Conservation (phyloP, 2,797 vertebrate genomes). For the Brotula barbata region DNA sequence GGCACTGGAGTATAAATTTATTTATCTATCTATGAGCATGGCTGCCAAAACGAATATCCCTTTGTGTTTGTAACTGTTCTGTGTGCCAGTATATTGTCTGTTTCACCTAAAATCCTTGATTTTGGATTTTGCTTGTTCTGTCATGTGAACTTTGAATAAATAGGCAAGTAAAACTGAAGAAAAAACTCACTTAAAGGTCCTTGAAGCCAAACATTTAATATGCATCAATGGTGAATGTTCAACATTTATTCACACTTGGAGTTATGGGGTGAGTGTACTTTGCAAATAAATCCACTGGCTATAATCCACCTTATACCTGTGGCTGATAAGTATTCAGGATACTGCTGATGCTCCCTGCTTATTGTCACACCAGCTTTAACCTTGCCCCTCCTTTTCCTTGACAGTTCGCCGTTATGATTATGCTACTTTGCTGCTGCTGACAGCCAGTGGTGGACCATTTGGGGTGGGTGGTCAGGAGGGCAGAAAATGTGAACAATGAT, state of each 20-base stretch:
- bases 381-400: slow-evolving; percentile 23
- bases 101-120: slow-evolving; percentile 10
- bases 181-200: slow-evolving; percentile 21
- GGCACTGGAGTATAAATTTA: too few relatives aligned
- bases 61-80: slow-evolving; percentile 21
- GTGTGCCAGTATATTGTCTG: slow-evolving; percentile 5
- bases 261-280: too few relatives aligned
- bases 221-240: too few relatives aligned
- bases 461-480: too few relatives aligned
- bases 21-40: too few relatives aligned
- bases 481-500: too few relatives aligned
- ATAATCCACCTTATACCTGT: too few relatives aligned
- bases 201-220: slow-evolving; percentile 23
- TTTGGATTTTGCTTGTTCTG: not conserved
- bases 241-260: too few relatives aligned
- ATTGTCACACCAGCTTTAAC: slow-evolving; percentile 21
- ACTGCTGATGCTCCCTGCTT: not conserved
- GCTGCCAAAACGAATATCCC: slow-evolving; percentile 36
- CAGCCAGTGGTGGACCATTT: too few relatives aligned
- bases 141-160: slow-evolving; percentile 7
- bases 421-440: slow-evolving; percentile 43
- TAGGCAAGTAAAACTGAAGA: slow-evolving; percentile 13
- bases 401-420: slow-evolving; percentile 45
- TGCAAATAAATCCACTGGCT: too few relatives aligned
- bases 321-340: slow-evolving; percentile 17